Base-by-base conservation (phyloP, 2,888 invertebrate genomes). In the Synanthedon vespiformis region DNA sequence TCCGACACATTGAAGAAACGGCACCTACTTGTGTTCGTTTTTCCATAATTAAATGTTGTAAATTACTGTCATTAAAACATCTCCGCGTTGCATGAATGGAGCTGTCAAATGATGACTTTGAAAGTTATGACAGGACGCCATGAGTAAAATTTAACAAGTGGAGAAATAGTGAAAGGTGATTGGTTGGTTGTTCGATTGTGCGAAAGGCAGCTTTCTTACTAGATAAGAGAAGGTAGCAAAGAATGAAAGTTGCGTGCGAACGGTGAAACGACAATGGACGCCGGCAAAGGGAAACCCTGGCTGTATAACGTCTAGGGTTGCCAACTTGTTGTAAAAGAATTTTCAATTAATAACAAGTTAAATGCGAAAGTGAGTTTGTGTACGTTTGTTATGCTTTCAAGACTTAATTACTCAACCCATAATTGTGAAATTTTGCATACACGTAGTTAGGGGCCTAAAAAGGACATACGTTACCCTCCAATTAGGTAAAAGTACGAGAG, bases 241-340 rank as follows among this genome's bases (percentile, higher is more conserved):
- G 68, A 72, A 82, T 68, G 85, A 85, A 85, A 85, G 85, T 75
- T 65, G 64, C 75, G 79, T 84, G 84, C 72, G 81, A 82, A 77
- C 61, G 68, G 63, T 60, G 58, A 63, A 59, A 61, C 65, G 62
- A 67, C 70, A 71, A 65, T 70, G 68, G 60, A 63, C 63, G 57
- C 63, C 69, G 68, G 67, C 67, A 57, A 61, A 74, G 74, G 74
- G 77, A 79, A 80, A 82, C 72, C 71, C 68, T 71, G 64, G 63
- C 40, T 27, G 22, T 49, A 8, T 44, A 14, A 10, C 6, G 16
- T 8, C 50, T 34, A 50, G 18, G 27, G 67, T 61, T 58, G 56
- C 57, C 12, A 22, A 22, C 22, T 5, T 22, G 18, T 22, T 22
- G 22, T 22, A 22, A 22, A 5, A 22, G 22, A 22, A 22, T 1